phyloP scores from a whole-genome alignment of 1,140 invertebrate genomes.

The Cecropterus lyciades region DNA sequence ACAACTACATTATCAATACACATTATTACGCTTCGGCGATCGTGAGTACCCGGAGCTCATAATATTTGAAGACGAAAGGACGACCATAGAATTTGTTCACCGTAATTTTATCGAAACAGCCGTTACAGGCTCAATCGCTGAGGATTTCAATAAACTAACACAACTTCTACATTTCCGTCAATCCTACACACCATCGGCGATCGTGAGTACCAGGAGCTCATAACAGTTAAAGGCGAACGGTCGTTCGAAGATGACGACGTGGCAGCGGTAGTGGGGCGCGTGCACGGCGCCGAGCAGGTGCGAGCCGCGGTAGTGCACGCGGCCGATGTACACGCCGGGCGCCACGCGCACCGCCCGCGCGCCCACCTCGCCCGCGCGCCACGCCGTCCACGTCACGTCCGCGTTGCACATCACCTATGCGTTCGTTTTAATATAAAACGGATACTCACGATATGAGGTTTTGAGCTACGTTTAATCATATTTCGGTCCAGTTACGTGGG shows the following conservation, averaged over 20 bases:
- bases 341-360: slow-evolving; percentile 55
- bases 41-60: slow-evolving; percentile 60
- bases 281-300: slow-evolving; percentile 69
- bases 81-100: not conserved
- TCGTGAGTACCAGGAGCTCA: slow-evolving; percentile 58
- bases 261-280: slow-evolving; percentile 64
- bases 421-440: too few relatives aligned
- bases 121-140: not conserved
- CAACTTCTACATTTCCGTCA: not conserved
- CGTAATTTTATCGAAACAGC: not conserved
- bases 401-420: slow-evolving; percentile 76
- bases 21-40: not conserved
- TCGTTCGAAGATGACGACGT: slow-evolving; percentile 68
- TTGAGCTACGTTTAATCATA: too few relatives aligned
- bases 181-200: not conserved
- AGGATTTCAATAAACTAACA: not conserved
- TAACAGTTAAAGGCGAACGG: slow-evolving; percentile 73
- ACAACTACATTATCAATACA: not conserved
- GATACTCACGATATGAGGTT: too few relatives aligned
- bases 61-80: slow-evolving; percentile 68
- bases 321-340: slow-evolving; percentile 56
- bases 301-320: slow-evolving; percentile 63
- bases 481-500: too few relatives aligned
- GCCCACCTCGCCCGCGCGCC: slow-evolving; percentile 50
- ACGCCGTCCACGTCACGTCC: slow-evolving; percentile 61